These are phyloP conservation scores for Chironomus riparius DNA, from an alignment of 2,888 invertebrate genomes.

Conservation along the genomic window DNA sequence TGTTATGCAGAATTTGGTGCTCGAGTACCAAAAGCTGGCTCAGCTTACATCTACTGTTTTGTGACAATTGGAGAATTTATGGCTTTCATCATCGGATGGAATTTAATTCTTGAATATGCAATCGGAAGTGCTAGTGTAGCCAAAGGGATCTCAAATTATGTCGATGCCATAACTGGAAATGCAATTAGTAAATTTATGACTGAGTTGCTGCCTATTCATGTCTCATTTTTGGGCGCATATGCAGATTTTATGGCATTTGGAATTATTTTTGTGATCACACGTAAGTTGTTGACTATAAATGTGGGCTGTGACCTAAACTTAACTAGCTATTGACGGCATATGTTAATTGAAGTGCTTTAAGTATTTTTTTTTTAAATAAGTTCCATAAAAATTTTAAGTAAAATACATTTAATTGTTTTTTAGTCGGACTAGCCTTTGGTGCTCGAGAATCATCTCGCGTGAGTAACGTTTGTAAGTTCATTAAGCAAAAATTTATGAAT, in stretches of 20 bases:
- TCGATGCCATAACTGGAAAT: slow-evolving; percentile 59
- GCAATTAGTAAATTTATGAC: slow-evolving; percentile 55
- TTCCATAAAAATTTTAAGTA: no score
- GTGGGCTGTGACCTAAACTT: no score
- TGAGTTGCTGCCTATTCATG: slow-evolving; percentile 55
- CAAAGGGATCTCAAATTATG: slow-evolving; percentile 69
- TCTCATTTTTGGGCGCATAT: slow-evolving; percentile 57
- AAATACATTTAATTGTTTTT: background rate
- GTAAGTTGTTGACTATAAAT: slow-evolving; percentile 39
- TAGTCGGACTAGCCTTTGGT: slow-evolving; percentile 68
- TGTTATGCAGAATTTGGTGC: slow-evolving; percentile 91
- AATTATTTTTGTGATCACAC: slow-evolving; percentile 59
- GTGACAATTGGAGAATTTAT: slow-evolving; percentile 87
- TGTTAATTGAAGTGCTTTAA: no score
- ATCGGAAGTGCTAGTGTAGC: slow-evolving; percentile 79
- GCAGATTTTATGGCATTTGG: slow-evolving; percentile 69
- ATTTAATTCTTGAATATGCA: slow-evolving; percentile 79
- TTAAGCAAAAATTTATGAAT: no score
- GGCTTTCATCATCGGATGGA: slow-evolving; percentile 90
- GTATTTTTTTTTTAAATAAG: no score
- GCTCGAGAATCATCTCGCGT: slow-evolving; percentile 79
- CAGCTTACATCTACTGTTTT: slow-evolving; percentile 89
- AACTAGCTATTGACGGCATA: no score
- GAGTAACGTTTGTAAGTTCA: slow-evolving; percentile 58
- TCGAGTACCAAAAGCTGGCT: slow-evolving; percentile 80